Percentiles rank a stretch among this genome's conserved stretches.
phyloP scores from a whole-genome alignment of 2,113 vertebrate genomes.

The Rhynchopsitta pachyrhyncha region DNA sequence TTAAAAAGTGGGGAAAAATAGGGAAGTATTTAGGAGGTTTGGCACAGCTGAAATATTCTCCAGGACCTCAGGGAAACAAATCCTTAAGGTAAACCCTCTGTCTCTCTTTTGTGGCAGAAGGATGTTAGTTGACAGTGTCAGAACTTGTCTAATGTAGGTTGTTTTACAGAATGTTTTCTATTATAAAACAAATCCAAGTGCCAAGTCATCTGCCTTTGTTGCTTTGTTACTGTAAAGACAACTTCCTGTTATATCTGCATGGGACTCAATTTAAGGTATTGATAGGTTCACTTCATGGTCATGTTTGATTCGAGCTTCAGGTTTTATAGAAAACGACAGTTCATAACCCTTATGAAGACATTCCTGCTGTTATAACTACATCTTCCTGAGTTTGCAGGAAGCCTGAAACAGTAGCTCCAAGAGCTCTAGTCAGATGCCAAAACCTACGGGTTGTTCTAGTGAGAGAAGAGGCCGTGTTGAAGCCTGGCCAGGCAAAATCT shows the following conservation, averaged over 20 bases:
- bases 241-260: background rate
- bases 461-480: background rate
- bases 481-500: background rate
- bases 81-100: background rate
- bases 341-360: accelerated
- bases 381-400: background rate
- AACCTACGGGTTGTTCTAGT: background rate
- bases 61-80: background rate
- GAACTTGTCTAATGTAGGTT: background rate
- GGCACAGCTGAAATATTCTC: background rate
- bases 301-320: background rate
- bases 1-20: background rate
- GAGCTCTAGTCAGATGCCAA: background rate
- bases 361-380: background rate
- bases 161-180: background rate
- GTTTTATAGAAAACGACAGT: background rate
- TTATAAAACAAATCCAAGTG: background rate
- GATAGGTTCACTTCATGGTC: background rate
- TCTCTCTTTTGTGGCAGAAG: background rate
- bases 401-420: background rate
- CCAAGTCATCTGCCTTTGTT: background rate
- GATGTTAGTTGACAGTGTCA: background rate
- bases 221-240: background rate
- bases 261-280: background rate
- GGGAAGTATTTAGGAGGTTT: background rate